Base-by-base conservation (phyloP, 2,797 vertebrate species). In the Valencia hispanica region DNA sequence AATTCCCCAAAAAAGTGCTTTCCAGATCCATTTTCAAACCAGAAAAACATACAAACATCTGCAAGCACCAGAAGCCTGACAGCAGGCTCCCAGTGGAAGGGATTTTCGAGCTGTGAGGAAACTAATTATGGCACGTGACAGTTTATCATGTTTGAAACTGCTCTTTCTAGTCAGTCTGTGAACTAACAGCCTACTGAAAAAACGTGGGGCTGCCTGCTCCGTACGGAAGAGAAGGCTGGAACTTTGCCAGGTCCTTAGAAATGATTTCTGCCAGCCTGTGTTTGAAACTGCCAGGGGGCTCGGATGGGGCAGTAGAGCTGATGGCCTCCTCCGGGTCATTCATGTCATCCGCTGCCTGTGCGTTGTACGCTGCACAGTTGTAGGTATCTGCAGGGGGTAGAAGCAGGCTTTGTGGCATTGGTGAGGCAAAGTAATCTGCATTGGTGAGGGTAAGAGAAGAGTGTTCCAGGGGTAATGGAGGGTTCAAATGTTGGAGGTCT, bases 201-300 rank as follows among this genome's bases (percentile, higher is more conserved):
- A 82, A 77, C 55, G 87, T 47, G 76, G 85, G 57, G 75, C 81
- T 81, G 74, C 45, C 66, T 12, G 18, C 74, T 83, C 84, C 70
- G 0, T 77, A 55, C 79, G 80, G 80, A 57, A 75, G 73, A 51
- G 86, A 34, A 8, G 84, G 84, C 73, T 91, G 89, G 82, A 91
- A 32, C 87, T 93, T 95, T 75, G 92, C 89, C 88, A 89, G 74
- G 77, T 94, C 95, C 88, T 95, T 95, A 79, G 89, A 93, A 86
- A 95, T 87, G 18, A 94, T 88, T 83, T 90, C 84, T 84, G 94
- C 94, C 71, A 95, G 93, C 70, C 87, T 92, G 63, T 93, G 84
- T 93, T 93, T 95, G 87, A 96, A 96, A 85, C 85, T 90, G 77
- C 81, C 84, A 18, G 84, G 85, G 73, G 79, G 5, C 82, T 92